A percentile compares a stretch with the other conserved stretches of the same genome.
These are phyloP conservation scores for Petrocephalus sullivani DNA, from an alignment of 2,797 vertebrate species.

Conservation along the genomic window DNA sequence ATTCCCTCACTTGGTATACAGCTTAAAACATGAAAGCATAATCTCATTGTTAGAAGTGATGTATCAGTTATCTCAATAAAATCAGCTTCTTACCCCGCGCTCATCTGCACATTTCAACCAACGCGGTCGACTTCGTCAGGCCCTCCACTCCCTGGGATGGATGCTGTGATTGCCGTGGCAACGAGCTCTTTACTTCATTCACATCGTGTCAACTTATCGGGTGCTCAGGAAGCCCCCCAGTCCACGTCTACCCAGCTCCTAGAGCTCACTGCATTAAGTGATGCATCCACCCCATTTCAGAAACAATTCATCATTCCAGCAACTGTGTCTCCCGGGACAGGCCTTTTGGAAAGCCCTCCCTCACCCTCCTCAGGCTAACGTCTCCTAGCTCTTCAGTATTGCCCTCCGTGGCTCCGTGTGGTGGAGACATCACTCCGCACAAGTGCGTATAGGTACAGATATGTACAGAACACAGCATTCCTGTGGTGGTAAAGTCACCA, in stretches of 20 bases:
- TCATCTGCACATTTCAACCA: not conserved
- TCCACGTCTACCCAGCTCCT: not conserved
- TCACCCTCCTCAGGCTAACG: not conserved
- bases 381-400: not conserved
- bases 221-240: not conserved
- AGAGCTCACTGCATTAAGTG: not conserved
- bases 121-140: not conserved
- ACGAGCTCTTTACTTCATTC: not conserved
- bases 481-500: not conserved
- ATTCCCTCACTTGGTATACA: not conserved
- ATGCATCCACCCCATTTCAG: not conserved
- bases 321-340: not conserved
- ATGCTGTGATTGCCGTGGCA: not conserved
- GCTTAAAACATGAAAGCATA: not conserved
- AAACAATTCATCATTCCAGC: not conserved
- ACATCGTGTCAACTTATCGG: not conserved
- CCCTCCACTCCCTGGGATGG: not conserved
- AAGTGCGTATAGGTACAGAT: not conserved
- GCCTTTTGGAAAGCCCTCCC: not conserved
- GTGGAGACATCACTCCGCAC: not conserved
- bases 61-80: not conserved
- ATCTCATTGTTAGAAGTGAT: not conserved
- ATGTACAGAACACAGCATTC: conserved; percentile 7
- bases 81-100: not conserved
- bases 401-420: not conserved